A percentile compares a stretch with the other conserved stretches of the same genome.
These are phyloP conservation scores for Apaloderma vittatum DNA, from an alignment of 2,113 vertebrate species.

Conservation along the genomic window DNA sequence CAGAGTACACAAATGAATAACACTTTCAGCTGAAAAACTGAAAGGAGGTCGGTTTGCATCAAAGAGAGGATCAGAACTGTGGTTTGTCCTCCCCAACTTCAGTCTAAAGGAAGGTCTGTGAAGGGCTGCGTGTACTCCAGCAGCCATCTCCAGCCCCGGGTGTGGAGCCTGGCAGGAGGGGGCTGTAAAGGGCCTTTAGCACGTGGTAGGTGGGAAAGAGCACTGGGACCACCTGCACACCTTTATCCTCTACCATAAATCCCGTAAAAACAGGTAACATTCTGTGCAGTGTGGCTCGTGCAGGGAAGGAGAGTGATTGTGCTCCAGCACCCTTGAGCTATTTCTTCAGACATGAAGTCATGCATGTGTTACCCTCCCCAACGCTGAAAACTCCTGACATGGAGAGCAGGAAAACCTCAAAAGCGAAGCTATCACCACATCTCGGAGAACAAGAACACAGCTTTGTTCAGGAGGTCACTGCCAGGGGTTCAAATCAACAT, in stretches of 20 bases:
- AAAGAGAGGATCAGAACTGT: background rate
- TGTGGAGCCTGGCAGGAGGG: too few species aligned
- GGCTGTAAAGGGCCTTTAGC: too few species aligned
- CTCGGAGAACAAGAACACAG: background rate
- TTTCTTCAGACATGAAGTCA: background rate
- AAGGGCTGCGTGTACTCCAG: too few species aligned
- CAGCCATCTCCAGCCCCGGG: background rate
- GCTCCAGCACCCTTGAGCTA: background rate
- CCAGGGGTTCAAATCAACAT: too few species aligned
- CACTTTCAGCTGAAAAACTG: background rate
- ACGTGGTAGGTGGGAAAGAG: background rate
- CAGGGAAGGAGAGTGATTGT: background rate
- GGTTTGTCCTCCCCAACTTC: too few species aligned
- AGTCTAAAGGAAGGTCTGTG: accelerated
- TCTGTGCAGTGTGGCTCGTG: accelerated
- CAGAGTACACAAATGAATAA: too few species aligned
- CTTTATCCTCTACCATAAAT: background rate
- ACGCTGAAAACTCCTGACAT: background rate
- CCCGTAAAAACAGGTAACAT: accelerated
- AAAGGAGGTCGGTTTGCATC: too few species aligned
- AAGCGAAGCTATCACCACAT: background rate
- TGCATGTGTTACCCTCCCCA: too few species aligned
- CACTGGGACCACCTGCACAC: background rate
- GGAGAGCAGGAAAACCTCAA: background rate
- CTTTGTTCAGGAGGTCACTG: too few species aligned